Evolutionary conservation across 2,113 vertebrate genomes (phyloP).

Genomic region (Ochotona curzoniae): DNA sequence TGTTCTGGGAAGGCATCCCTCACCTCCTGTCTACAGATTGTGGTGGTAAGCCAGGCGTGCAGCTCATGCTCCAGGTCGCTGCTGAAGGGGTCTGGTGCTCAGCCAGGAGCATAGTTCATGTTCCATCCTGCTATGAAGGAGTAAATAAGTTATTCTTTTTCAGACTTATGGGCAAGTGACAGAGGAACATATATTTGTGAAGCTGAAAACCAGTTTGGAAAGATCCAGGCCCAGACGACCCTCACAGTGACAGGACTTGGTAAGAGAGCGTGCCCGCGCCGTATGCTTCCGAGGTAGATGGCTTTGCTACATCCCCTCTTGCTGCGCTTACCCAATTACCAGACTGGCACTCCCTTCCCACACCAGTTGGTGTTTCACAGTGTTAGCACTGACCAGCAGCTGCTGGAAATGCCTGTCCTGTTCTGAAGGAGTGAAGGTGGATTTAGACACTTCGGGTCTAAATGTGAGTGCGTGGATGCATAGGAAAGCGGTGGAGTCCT

Average conservation of each 20-base stretch:
- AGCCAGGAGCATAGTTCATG: not conserved
- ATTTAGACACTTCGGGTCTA: not conserved
- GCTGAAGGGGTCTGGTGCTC: not conserved
- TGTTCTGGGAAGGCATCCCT: not conserved
- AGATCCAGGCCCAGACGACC: constrained; percentile 88
- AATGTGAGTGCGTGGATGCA: not conserved
- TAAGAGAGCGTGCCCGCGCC: constrained; percentile 80
- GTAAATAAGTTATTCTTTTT: constrained; percentile 49
- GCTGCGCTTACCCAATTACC: not conserved
- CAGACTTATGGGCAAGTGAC: constrained; percentile 95
- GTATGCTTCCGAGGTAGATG: not conserved
- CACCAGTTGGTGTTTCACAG: not conserved
- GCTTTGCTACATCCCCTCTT: not conserved
- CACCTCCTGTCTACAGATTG: not conserved
- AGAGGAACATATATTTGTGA: constrained; percentile 94
- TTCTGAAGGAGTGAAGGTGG: not conserved
- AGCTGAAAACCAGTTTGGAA: constrained; percentile 97
- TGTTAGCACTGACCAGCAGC: not conserved
- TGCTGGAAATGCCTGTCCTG: not conserved
- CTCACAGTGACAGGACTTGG: constrained; percentile 96
- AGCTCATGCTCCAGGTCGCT: not conserved
- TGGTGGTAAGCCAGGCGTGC: not conserved
- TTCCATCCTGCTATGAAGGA: not conserved
- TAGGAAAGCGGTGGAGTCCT: not conserved
- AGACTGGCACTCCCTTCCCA: not conserved